Base-by-base conservation (phyloP, 2,888 invertebrate species). In the Sialis lutaria region DNA sequence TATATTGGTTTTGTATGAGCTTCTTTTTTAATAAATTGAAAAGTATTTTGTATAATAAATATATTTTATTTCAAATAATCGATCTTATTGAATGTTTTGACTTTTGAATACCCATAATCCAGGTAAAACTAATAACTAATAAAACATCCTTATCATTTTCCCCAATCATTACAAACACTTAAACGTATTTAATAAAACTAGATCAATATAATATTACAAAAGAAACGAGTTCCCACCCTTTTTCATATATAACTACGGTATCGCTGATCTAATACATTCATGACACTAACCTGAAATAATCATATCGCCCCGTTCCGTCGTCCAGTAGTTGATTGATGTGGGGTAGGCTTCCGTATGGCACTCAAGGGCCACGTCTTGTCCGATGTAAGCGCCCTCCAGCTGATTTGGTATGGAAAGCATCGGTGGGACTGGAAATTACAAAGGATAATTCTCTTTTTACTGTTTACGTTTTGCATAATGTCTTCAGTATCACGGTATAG, bases 391-490 rank as follows among this genome's bases (percentile, higher is more conserved):
- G 40, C 83, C 90, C 65, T 90, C 90, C 63, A 91, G 73, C 67
- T 91, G 91, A 68, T 90, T 90, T 45, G 90, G 87, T 62, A 92
- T 91, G 55, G 89, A 87, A 61, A 92, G 72, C 90, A 91, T 90
- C 50, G 91, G 91, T 34, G 90, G 90, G 75, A 92, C 91, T 91
- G 69, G 44, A 61, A 57, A 35, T 53, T 54, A 53, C 49, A 51
- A 47, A 13, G 37, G 48, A 37, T n/a, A 35, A 35, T 35, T 35
- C n/a, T 35, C n/a, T 35, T 35, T n/a, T 8, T 8, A 35, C 35
- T n/a, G 9, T 9, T 9, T 35, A 35, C 8, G 8, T 9, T 35
- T 35, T 35, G 8, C 35, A 35, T n/a, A 35, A n/a, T 35, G n/a
- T 35, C n/a, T 35, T 35, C 35, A 8, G n/a, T n/a, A 35, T 9